These are phyloP conservation scores for Tribolium castaneum DNA, from an alignment of 1,140 invertebrate genomes.

Conservation along the genomic window DNA sequence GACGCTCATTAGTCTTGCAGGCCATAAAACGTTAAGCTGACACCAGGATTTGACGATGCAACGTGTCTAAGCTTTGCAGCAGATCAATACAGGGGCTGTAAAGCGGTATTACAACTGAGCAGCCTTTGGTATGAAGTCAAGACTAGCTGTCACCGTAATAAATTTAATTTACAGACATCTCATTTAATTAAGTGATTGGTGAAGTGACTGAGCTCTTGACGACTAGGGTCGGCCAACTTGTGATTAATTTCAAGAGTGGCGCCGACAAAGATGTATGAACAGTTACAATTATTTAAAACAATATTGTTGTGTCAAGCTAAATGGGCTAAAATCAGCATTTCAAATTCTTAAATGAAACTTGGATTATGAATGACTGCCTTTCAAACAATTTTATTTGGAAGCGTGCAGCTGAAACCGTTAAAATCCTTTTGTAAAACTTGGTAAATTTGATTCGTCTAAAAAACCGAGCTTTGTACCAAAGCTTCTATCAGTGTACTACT, in stretches of 20 bases:
- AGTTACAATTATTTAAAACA: neutral
- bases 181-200: constrained; percentile 8
- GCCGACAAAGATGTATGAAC: neutral
- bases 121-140: neutral
- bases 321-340: no score
- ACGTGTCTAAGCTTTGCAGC: neutral
- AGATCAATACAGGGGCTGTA: neutral
- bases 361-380: neutral
- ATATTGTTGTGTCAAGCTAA: no score
- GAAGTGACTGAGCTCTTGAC: neutral
- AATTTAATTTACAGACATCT: neutral
- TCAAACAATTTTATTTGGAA: neutral
- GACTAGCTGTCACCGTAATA: neutral
- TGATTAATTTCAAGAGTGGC: neutral
- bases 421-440: neutral
- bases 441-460: neutral
- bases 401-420: neutral
- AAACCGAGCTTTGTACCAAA: neutral
- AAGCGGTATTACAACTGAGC: neutral
- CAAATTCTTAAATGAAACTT: no score
- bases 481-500: neutral
- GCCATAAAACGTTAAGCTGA: neutral
- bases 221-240: neutral
- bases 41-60: neutral
- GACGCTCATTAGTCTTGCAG: neutral